These are phyloP conservation scores for Aphidius ervi DNA, from an alignment of 1,140 invertebrate genomes.

Conservation along the genomic window DNA sequence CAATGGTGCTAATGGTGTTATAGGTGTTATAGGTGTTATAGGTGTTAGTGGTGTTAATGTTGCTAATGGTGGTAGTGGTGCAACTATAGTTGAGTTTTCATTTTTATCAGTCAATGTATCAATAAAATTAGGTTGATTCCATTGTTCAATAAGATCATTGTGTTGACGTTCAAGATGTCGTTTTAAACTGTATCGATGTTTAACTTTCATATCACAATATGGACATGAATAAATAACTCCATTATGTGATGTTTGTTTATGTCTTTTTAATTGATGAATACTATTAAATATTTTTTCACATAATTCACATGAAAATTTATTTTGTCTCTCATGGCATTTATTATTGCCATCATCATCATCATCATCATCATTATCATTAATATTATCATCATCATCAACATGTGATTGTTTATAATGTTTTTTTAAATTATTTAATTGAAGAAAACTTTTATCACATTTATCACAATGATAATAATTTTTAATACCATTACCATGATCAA, in stretches of 20 bases:
- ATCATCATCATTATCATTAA: slow-evolving; percentile 33
- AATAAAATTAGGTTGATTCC: slow-evolving; percentile 30
- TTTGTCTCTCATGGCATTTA: slow-evolving; percentile 20
- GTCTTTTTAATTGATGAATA: slow-evolving; percentile 46
- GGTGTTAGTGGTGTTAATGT: not conserved
- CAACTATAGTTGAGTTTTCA: slow-evolving; percentile 13
- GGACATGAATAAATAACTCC: slow-evolving; percentile 50
- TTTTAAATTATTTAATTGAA: slow-evolving; percentile 44
- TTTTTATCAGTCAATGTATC: slow-evolving; percentile 25
- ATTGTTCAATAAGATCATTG: slow-evolving; percentile 28
- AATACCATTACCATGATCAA: slow-evolving; percentile 26
- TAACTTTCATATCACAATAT: slow-evolving; percentile 43
- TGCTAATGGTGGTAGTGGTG: not conserved
- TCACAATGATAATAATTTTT: slow-evolving; percentile 47
- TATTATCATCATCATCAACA: slow-evolving; percentile 27
- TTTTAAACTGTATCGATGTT: slow-evolving; percentile 44
- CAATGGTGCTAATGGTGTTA: too few species aligned
- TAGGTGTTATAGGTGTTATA: too few species aligned
- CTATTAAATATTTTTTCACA: slow-evolving; percentile 52
- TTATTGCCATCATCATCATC: slow-evolving; percentile 27
- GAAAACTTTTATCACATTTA: slow-evolving; percentile 51
- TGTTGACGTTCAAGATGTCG: slow-evolving; percentile 52
- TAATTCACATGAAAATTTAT: slow-evolving; percentile 27
- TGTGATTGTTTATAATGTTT: slow-evolving; percentile 48
- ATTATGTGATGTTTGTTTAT: slow-evolving; percentile 46